A percentile compares a stretch with the other conserved stretches of the same genome.
These are phyloP conservation scores for Parazoanthus atlanticus DNA, from an alignment of 92 coral and sea anemone species.

Conservation along the genomic window DNA sequence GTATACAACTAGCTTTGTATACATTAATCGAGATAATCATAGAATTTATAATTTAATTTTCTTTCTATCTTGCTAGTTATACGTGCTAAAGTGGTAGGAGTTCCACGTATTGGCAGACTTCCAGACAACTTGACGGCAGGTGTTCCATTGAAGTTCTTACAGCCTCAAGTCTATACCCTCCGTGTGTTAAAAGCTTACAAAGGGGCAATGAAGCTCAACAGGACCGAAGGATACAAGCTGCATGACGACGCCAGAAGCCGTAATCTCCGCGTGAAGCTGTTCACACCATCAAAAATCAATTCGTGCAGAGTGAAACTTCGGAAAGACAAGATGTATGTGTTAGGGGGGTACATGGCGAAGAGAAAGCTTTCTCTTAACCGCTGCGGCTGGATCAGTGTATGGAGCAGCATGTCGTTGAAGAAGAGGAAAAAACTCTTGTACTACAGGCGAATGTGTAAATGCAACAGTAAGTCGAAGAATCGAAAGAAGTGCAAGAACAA, in stretches of 20 bases:
- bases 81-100: conserved; percentile 34
- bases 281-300: conserved; percentile 3
- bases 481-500: conserved; percentile 18
- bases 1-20: too few relatives aligned
- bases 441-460: conserved; percentile 30
- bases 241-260: conserved; percentile 23
- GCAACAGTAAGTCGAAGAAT: conserved; percentile 5
- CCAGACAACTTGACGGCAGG: neutral
- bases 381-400: conserved; percentile 12
- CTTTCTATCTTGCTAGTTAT: conserved; percentile 3
- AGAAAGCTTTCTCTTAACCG: conserved; percentile 10
- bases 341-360: conserved; percentile 16
- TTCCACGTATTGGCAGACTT: conserved; percentile 14
- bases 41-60: too few relatives aligned
- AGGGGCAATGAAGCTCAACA: conserved; percentile 25
- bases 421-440: neutral
- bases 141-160: conserved; percentile 8
- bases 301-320: conserved; percentile 33
- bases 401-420: conserved; percentile 12
- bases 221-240: conserved; percentile 16
- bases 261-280: conserved; percentile 21
- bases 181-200: conserved; percentile 34
- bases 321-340: neutral
- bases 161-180: conserved; percentile 26
- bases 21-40: too few relatives aligned